Conservation (phyloP, 2,888 invertebrate genomes). For the Melinopterus prodromus region DNA sequence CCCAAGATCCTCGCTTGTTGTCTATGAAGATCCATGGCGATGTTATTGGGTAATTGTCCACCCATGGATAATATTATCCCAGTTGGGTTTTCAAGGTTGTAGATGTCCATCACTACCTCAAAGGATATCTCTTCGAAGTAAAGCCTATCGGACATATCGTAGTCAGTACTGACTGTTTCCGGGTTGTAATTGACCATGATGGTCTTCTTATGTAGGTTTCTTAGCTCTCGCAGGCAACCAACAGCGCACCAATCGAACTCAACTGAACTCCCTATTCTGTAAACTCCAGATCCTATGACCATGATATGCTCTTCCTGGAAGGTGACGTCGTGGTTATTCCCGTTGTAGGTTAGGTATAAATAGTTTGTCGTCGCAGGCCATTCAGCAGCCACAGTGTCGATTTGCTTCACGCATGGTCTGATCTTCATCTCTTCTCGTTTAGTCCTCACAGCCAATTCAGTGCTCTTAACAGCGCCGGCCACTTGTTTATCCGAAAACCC, state of each 20-base stretch:
- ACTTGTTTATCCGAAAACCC: constrained; percentile 99
- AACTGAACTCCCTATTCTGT: constrained; percentile 97
- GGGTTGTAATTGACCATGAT: constrained; percentile 99
- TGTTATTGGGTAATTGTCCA: constrained; percentile 98
- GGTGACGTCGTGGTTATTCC: constrained; percentile 79
- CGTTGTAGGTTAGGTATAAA: constrained; percentile 97
- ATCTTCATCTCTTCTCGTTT: constrained; percentile 79
- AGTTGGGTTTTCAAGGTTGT: constrained; percentile 89
- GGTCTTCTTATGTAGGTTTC: constrained; percentile 87
- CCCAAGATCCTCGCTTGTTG: constrained; percentile 92
- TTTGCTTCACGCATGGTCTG: constrained; percentile 91
- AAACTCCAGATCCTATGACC: constrained; percentile 96
- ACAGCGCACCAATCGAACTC: constrained; percentile 99
- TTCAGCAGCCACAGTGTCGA: constrained; percentile 99
- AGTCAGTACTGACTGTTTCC: constrained; percentile 99
- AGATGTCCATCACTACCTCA: constrained; percentile 98
- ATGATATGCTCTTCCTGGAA: constrained; percentile 83
- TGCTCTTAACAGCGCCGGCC: constrained; percentile 84
- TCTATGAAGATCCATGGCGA: constrained; percentile 97
- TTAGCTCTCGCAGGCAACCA: constrained; percentile 90
- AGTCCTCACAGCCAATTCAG: constrained; percentile 84
- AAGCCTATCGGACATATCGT: constrained; percentile 98
- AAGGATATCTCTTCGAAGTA: constrained; percentile 99
- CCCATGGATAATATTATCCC: constrained; percentile 98
- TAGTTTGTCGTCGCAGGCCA: constrained; percentile 99